A percentile compares a stretch with the other conserved stretches of the same genome.
Conservation (phyloP, 2,113 vertebrate genomes). For the Tyrannus savana region DNA sequence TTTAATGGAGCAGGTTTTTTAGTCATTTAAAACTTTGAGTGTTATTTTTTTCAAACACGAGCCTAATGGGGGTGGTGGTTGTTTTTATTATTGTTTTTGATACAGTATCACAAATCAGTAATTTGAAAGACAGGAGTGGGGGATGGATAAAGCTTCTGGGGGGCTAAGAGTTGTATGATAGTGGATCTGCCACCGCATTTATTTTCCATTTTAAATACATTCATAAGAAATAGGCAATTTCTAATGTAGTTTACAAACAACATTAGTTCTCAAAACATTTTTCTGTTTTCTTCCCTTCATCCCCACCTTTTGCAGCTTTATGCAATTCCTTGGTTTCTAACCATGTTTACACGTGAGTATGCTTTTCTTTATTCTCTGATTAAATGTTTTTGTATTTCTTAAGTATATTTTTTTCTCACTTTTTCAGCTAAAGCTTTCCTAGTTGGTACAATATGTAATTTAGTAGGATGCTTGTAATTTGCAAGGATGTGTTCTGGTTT, state of each 20-base stretch:
- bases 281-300: not conserved
- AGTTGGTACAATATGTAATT: not conserved
- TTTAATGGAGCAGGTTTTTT: not conserved
- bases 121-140: not conserved
- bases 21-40: not conserved
- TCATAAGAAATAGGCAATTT: not conserved
- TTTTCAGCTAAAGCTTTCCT: not conserved
- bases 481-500: not conserved
- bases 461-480: not conserved
- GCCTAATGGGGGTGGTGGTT: not conserved
- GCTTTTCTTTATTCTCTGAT: not conserved
- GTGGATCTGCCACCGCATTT: not conserved
- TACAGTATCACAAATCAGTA: not conserved
- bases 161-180: not conserved
- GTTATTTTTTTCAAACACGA: not conserved
- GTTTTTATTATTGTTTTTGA: not conserved
- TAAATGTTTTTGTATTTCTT: not conserved
- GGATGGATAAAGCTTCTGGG: not conserved
- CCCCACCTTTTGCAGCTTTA: conserved; percentile 82
- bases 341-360: conserved; percentile 99
- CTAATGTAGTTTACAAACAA: not conserved
- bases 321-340: conserved; percentile 98
- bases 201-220: not conserved
- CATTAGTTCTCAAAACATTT: not conserved
- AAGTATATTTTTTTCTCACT: not conserved